Evolutionary conservation across 1,140 invertebrate species (phyloP).

Genomic region (Ips nitidus): DNA sequence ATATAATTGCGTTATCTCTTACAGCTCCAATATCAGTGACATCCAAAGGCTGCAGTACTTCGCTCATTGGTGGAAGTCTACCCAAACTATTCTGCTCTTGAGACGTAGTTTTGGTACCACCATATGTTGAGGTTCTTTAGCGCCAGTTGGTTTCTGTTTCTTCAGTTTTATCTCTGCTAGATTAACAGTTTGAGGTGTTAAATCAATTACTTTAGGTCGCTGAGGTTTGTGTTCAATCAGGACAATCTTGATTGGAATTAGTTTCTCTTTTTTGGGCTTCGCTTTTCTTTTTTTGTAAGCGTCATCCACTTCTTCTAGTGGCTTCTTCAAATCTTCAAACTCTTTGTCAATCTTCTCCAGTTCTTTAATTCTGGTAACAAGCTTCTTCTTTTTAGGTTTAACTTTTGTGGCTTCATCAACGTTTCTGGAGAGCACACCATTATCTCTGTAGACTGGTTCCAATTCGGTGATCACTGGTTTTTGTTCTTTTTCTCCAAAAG

Average conservation of each 20-base stretch:
- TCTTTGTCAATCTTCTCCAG: conserved; percentile 51
- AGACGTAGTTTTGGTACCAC: conserved; percentile 67
- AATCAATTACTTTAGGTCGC: conserved; percentile 42
- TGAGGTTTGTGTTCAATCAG: conserved; percentile 33
- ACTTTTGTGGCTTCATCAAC: conserved; percentile 66
- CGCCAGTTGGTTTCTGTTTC: conserved; percentile 37
- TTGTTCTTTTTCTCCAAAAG: conserved; percentile 51
- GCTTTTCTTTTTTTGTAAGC: conserved; percentile 38
- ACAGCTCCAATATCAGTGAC: conserved; percentile 56
- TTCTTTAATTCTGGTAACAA: conserved; percentile 72
- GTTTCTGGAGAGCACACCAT: conserved; percentile 71
- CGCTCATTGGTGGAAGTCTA: conserved; percentile 59
- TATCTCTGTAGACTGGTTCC: conserved; percentile 59
- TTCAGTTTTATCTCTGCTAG: conserved; percentile 45
- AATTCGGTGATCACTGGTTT: conserved; percentile 54
- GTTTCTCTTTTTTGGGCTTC: conserved; percentile 38
- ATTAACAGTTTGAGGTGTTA: conserved; percentile 39
- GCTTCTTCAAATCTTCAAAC: conserved; percentile 40
- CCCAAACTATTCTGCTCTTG: conserved; percentile 63
- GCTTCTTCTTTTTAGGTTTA: conserved; percentile 64
- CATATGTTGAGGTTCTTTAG: conserved; percentile 51
- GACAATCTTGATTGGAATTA: conserved; percentile 39
- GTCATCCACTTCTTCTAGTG: conserved; percentile 40
- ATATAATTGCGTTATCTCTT: conserved; percentile 65
- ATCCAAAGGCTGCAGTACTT: conserved; percentile 54